Evolutionary conservation across 2,797 vertebrate species (phyloP), one percentile per base, ranked within the genome.

Genomic region (Mormyrus proboscirostris): DNA sequence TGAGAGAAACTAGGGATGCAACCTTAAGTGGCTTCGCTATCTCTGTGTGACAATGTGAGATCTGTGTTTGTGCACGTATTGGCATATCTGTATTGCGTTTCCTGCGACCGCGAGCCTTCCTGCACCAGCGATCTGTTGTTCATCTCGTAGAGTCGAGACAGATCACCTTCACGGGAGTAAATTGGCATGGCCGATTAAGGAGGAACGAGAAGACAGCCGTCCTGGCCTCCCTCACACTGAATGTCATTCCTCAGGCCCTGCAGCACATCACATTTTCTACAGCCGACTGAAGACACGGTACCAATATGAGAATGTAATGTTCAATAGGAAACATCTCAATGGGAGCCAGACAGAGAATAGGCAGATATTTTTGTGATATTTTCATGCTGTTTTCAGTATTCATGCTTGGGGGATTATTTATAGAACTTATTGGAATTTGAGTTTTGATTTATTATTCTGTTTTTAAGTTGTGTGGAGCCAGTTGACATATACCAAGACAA

Each of bases 381-480:
- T 82, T 16, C 44, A 50, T 73, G 22, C 62, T 29, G n/a, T 69
- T 14, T 49, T 79, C 38, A 44, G 73, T 44, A 79, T 79, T 79
- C 73, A n/a, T 44, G 73, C 38, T 79, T 79, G 33, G 33, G 33
- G 73, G 73, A 65, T 44, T 41, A 88, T 69, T 19, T 69, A 73
- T 65, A 88, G 44, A 22, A 33, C 8, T 65, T 25, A 59, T 65
- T 44, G 41, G 57, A 69, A 59, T 73, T 51, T 73, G 87, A 65
- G 41, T n/a, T 88, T 4, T 16, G 59, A 49, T 69, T 88, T 49
- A 73, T 88, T 88, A 88, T 88, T 69, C 87, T 73, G 57, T 50
- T 50, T 88, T 88, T 33, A 50, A 73, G 44, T 47, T 73, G 41
- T 51, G 44, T 29, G 22, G 62, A 51, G 87, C 62, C 41, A 49